Evolutionary conservation across 2,888 invertebrate species (phyloP).

Genomic region (Troides helena): DNA sequence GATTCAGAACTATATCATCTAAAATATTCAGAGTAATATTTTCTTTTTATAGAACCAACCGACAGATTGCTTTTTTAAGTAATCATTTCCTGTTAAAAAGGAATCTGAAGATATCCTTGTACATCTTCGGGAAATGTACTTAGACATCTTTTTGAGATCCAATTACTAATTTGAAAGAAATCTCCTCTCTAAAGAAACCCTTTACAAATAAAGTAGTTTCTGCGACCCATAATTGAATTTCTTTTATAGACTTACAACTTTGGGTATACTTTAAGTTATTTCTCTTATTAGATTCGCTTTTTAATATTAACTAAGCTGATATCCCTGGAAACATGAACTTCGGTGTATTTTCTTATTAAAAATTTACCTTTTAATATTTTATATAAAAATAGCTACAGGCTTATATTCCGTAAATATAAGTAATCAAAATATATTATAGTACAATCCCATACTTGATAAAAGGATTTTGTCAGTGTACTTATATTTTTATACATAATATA

Average conservation of each 20-base stretch:
- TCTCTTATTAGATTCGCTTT: background rate
- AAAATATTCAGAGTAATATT: too few species aligned
- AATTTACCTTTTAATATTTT: background rate
- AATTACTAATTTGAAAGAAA: slow-evolving; percentile 26
- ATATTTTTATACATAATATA: too few species aligned
- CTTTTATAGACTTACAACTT: slow-evolving; percentile 18
- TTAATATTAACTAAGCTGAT: background rate
- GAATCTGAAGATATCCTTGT: slow-evolving; percentile 5
- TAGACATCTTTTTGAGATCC: slow-evolving; percentile 25
- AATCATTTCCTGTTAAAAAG: background rate
- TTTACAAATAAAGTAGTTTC: slow-evolving; percentile 22
- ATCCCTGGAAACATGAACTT: background rate
- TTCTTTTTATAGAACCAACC: too few species aligned
- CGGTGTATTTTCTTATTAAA: background rate
- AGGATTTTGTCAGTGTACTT: too few species aligned
- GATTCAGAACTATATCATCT: too few species aligned
- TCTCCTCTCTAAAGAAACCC: slow-evolving; percentile 11
- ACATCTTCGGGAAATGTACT: slow-evolving; percentile 19
- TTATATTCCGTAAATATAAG: too few species aligned
- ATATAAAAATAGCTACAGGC: too few species aligned
- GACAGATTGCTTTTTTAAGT: background rate
- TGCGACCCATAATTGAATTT: slow-evolving; percentile 26
- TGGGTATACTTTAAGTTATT: slow-evolving; percentile 4
- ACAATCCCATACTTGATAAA: too few species aligned
- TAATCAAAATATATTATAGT: too few species aligned